Evolutionary conservation across 1,140 invertebrate genomes (phyloP), one percentile per base, ranked within the genome.

Genomic region (Drosophila subpulchrella): DNA sequence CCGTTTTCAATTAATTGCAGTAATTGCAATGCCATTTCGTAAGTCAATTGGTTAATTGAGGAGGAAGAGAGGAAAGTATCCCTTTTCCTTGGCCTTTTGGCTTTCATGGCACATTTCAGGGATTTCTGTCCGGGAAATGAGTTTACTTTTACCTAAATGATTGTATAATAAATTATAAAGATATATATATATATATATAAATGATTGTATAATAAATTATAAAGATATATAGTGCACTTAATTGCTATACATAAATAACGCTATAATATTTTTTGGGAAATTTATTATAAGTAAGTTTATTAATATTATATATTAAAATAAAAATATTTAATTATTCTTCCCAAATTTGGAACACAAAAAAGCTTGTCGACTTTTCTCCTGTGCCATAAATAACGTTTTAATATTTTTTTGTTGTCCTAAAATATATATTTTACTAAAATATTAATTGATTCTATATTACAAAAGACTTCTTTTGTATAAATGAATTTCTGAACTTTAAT

Each of bases 401-500:
- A 32, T 6, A 6, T 32, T 7, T 32, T 32, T 32, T 32, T 32
- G 7, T 32, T 1, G 30, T 20, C 20, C 20, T 2, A 20, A 20
- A 20, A 20, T 32, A 32, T 7, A 7, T 32, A 0, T 42, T 42
- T 41, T 41, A 0, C 6, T 15, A 15, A n/a, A 39, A n/a, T n/a
- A 13, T 39, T 13, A 0, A 13, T 39, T 15, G 2, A 41, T 41
- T 42, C 6, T n/a, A 3, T 10, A 0, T 47, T 32, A 20, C 57
- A 62, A 15, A 53, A 20, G 36, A 44, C 1, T 51, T 12, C 17
- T 20, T 24, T 30, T 4, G 54, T 66, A 81, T 75, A 44, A 85
- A 81, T 78, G 73, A 81, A 73, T 81, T 85, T 38, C 41, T 61
- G 34, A 60, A 10, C 17, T 3, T 59, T 8, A 4, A 66, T 55